Conservation (phyloP, 2,888 invertebrate genomes). For the Drosophila monieri region DNA sequence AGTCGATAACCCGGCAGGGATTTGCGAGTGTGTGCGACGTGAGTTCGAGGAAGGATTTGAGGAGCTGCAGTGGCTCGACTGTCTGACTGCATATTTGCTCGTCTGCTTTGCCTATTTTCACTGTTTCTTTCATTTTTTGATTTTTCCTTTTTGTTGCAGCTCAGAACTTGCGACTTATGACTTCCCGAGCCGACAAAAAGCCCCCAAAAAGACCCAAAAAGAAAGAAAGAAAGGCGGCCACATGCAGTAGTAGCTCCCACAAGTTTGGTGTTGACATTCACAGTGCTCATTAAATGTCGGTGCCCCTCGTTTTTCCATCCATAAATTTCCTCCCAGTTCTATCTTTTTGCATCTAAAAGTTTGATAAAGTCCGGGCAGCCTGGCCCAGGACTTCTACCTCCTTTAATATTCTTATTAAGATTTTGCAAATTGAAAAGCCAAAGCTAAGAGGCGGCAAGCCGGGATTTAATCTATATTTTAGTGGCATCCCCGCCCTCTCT, state of each 20-base stretch:
- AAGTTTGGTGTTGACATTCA: conserved; percentile 71
- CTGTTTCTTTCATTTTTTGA: conserved; percentile 24
- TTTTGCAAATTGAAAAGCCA: conserved; percentile 31
- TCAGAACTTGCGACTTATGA: conserved; percentile 69
- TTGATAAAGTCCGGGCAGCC: conserved; percentile 12
- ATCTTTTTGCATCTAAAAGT: conserved; percentile 25
- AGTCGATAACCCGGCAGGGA: conserved; percentile 71
- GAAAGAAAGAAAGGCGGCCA: neutral
- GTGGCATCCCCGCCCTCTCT: neutral
- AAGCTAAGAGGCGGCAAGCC: conserved; percentile 2
- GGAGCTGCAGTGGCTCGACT: conserved; percentile 38
- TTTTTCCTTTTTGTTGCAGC: conserved; percentile 13
- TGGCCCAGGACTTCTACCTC: conserved; percentile 4
- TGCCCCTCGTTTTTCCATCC: neutral
- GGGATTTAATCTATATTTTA: conserved; percentile 56
- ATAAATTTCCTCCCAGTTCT: neutral
- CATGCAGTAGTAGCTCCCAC: conserved; percentile 33
- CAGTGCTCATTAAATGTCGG: conserved; percentile 69
- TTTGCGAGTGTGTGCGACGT: conserved; percentile 50
- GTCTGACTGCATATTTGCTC: conserved; percentile 66
- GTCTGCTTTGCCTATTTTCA: conserved; percentile 74
- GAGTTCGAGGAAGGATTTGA: conserved; percentile 36
- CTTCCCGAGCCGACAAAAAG: conserved; percentile 54
- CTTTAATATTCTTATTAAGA: conserved; percentile 30
- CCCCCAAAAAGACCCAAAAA: conserved; percentile 17